Evolutionary conservation across 2,113 vertebrate species (phyloP).

Genomic region (Peromyscus maniculatus): DNA sequence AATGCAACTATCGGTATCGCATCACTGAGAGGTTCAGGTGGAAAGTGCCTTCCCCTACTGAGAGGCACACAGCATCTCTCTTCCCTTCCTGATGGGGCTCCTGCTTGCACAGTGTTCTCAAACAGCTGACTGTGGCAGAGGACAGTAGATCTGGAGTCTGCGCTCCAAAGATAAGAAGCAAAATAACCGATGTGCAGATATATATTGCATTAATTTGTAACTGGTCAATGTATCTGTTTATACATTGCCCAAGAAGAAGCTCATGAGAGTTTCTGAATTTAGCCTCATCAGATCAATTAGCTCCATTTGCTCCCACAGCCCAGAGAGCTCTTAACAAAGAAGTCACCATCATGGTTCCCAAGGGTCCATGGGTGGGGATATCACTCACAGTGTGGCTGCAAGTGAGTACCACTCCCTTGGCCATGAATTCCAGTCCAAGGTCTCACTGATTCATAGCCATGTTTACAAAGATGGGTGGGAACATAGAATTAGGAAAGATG

Average conservation of each 20-base stretch:
- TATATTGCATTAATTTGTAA: constrained; percentile 9
- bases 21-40: not conserved
- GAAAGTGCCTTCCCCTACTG: not conserved
- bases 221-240: not conserved
- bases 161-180: constrained; percentile 27
- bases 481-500: not conserved
- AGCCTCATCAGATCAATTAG: not conserved
- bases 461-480: not conserved
- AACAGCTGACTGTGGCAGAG: not conserved
- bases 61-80: not conserved
- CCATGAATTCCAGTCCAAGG: not conserved
- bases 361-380: not conserved
- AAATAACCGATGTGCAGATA: not conserved
- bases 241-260: not conserved
- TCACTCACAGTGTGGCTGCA: not conserved
- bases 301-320: not conserved
- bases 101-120: not conserved
- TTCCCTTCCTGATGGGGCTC: not conserved
- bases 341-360: not conserved
- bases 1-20: not conserved
- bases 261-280: not conserved
- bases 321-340: constrained; percentile 6
- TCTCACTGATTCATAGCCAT: not conserved
- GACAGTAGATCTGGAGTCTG: not conserved
- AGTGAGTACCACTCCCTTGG: not conserved